Evolutionary conservation across 23 tunicate genomes (phyloP).

Genomic region (Trididemnum nubilum): DNA sequence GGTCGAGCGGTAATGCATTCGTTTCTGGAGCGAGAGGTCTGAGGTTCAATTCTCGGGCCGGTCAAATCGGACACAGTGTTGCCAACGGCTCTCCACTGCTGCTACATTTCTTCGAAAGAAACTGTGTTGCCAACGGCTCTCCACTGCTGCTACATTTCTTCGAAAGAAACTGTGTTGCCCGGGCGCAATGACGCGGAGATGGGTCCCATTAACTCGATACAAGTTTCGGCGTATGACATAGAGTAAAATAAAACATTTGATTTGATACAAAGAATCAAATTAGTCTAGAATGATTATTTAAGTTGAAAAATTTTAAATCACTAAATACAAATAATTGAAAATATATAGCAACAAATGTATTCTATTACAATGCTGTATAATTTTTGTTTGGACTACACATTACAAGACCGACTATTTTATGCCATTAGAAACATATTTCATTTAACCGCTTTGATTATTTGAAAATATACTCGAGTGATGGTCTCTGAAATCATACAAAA

Average conservation of each 20-base stretch:
- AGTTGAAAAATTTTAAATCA: no score
- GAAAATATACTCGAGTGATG: no score
- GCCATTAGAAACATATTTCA: no score
- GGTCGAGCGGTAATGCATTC: not conserved
- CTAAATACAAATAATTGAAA: no score
- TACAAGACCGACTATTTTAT: no score
- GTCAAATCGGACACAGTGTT: not conserved
- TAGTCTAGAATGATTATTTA: no score
- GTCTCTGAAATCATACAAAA: no score
- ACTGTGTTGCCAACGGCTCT: not conserved
- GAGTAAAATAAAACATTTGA: not conserved
- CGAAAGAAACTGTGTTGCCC: not conserved
- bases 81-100: not conserved
- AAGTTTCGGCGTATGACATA: not conserved
- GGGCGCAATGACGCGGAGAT: not conserved
- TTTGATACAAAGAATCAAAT: no score
- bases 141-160: not conserved
- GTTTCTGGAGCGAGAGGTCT: not conserved
- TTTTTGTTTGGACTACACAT: no score
- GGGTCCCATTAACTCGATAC: not conserved
- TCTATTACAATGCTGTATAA: no score
- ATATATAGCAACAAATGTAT: no score
- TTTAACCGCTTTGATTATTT: no score
- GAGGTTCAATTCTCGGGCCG: not conserved
- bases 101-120: not conserved